A percentile compares a stretch with the other conserved stretches of the same genome.
phyloP scores from a whole-genome alignment of 2,888 invertebrate genomes.

The Aspidiotus destructor region DNA sequence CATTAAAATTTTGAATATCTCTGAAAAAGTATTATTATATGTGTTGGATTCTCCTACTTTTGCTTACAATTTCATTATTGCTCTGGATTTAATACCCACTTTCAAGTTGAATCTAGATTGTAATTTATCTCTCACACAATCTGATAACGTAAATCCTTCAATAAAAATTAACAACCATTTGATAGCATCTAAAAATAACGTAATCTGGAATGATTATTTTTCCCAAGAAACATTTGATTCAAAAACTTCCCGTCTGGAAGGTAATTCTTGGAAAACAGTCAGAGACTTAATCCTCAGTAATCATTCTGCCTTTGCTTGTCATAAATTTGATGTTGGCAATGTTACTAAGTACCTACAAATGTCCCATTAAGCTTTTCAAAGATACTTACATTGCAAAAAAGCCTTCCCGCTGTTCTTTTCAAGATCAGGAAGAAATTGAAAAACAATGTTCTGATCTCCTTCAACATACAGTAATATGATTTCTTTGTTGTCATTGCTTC shows the following conservation, averaged over 20 bases:
- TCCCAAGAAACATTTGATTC: background rate
- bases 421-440: constrained; percentile 6
- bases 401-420: constrained; percentile 25
- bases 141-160: background rate
- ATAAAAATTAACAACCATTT: background rate
- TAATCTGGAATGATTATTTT: background rate
- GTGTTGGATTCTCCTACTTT: background rate
- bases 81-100: background rate
- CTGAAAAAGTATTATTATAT: background rate
- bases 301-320: too few relatives aligned
- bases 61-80: background rate
- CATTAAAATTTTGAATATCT: too few relatives aligned
- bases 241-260: background rate
- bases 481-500: constrained; percentile 3
- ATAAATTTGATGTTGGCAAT: background rate
- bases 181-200: background rate
- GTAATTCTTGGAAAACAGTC: background rate
- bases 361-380: background rate
- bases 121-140: background rate
- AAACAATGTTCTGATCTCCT: constrained; percentile 18
- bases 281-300: background rate
- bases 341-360: constrained; percentile 5
- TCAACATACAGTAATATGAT: background rate
- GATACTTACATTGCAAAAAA: constrained; percentile 10
- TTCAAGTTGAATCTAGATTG: background rate